Conservation (phyloP, 53 echinoderm and acorn worm species). For the Astropecten irregularis region DNA sequence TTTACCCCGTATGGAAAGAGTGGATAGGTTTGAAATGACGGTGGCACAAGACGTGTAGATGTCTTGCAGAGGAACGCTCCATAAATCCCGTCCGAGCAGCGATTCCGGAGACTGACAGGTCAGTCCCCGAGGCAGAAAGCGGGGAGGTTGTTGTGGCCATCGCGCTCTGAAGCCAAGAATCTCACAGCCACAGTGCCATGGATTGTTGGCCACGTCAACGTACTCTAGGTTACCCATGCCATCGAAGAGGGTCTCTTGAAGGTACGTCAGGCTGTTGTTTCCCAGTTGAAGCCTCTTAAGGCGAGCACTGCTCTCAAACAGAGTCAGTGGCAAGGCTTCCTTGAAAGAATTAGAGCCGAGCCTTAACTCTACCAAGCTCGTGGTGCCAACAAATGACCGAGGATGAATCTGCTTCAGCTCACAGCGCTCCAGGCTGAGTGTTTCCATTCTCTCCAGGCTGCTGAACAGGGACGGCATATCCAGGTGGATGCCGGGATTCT, state of each 20-base stretch:
- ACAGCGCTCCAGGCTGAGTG: conserved; percentile 29
- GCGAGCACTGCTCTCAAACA: conserved; percentile 7
- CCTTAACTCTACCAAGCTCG: conserved; percentile 15
- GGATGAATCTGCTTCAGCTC: neutral
- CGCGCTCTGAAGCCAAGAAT: conserved; percentile 70
- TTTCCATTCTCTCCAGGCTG: neutral
- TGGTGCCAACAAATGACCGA: conserved; percentile 1
- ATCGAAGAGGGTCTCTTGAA: conserved; percentile 43
- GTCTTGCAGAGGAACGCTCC: conserved; percentile 29
- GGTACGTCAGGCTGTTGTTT: conserved; percentile 27
- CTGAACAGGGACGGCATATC: conserved; percentile 16
- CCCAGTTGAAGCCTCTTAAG: conserved; percentile 4
- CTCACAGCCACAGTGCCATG: conserved; percentile 84
- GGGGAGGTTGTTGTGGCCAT: conserved; percentile 54
- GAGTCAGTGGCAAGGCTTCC: conserved; percentile 3
- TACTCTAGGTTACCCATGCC: conserved; percentile 8
- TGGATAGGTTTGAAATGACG: neutral
- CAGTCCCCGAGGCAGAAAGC: neutral
- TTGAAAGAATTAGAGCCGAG: conserved; percentile 15
- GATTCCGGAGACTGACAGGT: conserved; percentile 30
- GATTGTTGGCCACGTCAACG: conserved; percentile 63
- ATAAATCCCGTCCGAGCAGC: conserved; percentile 10
- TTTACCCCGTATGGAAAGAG: neutral
- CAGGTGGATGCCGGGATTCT: conserved; percentile 4
- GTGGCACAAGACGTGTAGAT: neutral